Conservation (phyloP, 92 coral and sea anemone species). For the Zoanthus gigantus region DNA sequence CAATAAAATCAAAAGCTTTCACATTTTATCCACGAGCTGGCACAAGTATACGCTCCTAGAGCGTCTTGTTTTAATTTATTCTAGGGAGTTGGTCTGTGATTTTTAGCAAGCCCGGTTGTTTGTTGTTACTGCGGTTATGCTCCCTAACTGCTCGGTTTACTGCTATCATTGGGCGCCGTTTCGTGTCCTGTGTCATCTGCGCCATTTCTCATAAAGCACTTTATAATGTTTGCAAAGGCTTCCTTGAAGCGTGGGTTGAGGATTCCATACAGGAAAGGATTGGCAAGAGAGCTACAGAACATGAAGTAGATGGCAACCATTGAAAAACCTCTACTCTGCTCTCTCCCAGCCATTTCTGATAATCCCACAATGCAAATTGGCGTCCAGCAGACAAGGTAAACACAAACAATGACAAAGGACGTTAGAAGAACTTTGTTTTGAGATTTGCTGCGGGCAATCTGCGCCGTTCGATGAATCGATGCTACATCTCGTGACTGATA, state of each 20-base stretch:
- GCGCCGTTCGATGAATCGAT: slow-evolving; percentile 43
- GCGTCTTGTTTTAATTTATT: no score
- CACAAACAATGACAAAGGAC: slow-evolving; percentile 77
- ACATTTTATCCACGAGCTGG: no score
- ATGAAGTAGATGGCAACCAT: slow-evolving; percentile 59
- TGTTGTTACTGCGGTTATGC: no score
- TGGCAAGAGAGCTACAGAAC: slow-evolving; percentile 73
- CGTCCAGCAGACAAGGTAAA: slow-evolving; percentile 73
- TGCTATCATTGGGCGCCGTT: background rate
- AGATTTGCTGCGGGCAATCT: slow-evolving; percentile 34
- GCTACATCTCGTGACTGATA: slow-evolving; percentile 3
- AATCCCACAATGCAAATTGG: slow-evolving; percentile 76
- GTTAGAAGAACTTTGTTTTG: slow-evolving; percentile 69
- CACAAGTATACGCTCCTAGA: no score
- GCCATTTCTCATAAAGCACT: background rate
- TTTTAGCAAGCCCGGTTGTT: no score
- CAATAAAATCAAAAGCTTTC: no score
- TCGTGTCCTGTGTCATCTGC: background rate
- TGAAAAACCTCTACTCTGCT: slow-evolving; percentile 49
- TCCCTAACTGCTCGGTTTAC: slow-evolving; percentile 15
- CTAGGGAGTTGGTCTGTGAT: no score
- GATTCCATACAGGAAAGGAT: slow-evolving; percentile 82
- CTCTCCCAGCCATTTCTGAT: slow-evolving; percentile 55
- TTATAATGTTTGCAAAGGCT: slow-evolving; percentile 47
- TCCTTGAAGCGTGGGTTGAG: slow-evolving; percentile 80